These are phyloP conservation scores for Panthera uncia DNA, from an alignment of 2,113 vertebrate species.

Conservation along the genomic window DNA sequence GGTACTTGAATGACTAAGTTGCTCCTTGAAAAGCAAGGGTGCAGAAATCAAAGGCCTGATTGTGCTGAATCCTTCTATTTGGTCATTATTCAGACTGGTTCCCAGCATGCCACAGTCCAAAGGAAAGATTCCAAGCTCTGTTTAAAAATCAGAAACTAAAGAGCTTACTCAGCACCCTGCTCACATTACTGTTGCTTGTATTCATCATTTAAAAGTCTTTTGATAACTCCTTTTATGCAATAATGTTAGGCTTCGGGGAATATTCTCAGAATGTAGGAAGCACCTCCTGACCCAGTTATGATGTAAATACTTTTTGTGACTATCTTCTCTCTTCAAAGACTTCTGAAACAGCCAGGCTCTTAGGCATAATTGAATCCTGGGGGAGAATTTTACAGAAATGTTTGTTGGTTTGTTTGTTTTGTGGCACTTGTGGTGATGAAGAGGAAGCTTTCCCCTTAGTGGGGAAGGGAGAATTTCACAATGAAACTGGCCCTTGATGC, in stretches of 20 bases:
- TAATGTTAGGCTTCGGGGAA: not conserved
- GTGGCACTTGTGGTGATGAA: not conserved
- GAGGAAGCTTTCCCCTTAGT: not conserved
- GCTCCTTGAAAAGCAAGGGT: constrained; percentile 33
- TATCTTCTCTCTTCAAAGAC: not conserved
- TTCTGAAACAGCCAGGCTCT: not conserved
- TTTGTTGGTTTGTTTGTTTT: not conserved
- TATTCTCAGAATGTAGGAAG: not conserved
- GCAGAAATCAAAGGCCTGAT: constrained; percentile 73
- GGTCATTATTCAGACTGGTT: constrained; percentile 60
- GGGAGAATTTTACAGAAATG: constrained; percentile 1
- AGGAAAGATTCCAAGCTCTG: constrained; percentile 67
- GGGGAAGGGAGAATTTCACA: not conserved
- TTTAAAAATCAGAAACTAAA: constrained; percentile 58
- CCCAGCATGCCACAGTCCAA: constrained; percentile 62
- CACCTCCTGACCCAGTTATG: not conserved
- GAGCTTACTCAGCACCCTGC: constrained; percentile 60
- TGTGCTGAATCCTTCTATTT: constrained; percentile 63
- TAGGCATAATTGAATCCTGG: not conserved
- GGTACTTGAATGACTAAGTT: constrained; percentile 59
- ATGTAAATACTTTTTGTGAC: constrained; percentile 1
- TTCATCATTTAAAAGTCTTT: constrained; percentile 45
- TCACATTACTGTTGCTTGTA: constrained; percentile 51
- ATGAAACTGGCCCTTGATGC: not conserved
- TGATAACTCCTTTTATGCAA: not conserved